Evolutionary conservation across 2,797 vertebrate genomes (phyloP).

Genomic region (Acipenser ruthenus): DNA sequence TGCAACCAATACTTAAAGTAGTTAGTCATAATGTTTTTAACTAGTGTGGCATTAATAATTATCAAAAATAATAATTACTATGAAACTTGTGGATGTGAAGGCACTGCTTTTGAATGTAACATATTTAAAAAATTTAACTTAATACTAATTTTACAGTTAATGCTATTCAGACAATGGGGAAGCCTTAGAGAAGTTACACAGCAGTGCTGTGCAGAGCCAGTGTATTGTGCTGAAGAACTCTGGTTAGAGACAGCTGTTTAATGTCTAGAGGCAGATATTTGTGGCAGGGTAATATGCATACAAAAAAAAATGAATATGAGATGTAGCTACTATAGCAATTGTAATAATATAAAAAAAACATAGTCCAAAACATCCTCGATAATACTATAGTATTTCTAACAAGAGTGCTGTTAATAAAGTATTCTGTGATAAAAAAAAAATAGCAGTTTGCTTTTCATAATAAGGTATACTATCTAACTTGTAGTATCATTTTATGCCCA

Average conservation of each 20-base stretch:
- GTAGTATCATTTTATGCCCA: no score
- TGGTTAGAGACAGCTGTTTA: slow-evolving; percentile 6
- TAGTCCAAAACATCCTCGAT: no score
- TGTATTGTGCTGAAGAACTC: slow-evolving; percentile 9
- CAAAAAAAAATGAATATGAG: no score
- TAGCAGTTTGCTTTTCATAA: no score
- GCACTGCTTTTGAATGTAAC: not conserved
- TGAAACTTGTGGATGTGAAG: not conserved
- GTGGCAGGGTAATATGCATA: not conserved
- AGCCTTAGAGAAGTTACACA: slow-evolving; percentile 20
- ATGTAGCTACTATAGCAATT: no score
- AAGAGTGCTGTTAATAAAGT: no score
- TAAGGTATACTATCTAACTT: no score
- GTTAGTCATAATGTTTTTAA: not conserved
- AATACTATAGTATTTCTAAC: no score
- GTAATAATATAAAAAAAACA: no score
- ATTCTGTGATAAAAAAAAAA: no score
- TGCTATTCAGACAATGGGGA: slow-evolving; percentile 18
- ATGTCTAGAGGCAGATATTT: slow-evolving; percentile 4
- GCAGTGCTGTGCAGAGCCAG: slow-evolving; percentile 17
- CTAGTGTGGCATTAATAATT: not conserved
- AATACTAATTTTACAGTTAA: not conserved
- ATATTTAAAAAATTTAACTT: not conserved
- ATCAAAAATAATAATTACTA: not conserved
- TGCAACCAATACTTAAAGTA: slow-evolving; percentile 22